Percentiles rank a stretch among this genome's conserved stretches.
phyloP scores from a whole-genome alignment of 2,888 invertebrate species.

The Plusia festucae region DNA sequence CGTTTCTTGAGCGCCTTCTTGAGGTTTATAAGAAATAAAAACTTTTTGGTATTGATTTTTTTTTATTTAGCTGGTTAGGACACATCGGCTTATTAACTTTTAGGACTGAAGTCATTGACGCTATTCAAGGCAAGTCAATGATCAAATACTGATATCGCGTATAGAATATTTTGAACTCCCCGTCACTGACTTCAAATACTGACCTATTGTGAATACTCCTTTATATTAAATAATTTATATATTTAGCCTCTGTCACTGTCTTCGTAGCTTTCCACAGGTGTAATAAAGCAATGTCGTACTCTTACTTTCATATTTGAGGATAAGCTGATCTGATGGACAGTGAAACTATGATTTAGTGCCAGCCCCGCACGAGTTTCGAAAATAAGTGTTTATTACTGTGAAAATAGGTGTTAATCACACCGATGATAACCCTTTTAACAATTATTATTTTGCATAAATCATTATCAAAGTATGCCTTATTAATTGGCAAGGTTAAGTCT shows the following conservation, averaged over 20 bases:
- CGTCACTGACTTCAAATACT: not conserved
- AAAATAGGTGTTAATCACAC: no score
- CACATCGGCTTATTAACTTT: no score
- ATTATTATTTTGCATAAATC: conserved; percentile 43
- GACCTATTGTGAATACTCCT: not conserved
- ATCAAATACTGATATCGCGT: no score
- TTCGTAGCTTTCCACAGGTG: conserved; percentile 30
- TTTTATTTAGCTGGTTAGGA: no score
- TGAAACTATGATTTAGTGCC: conserved; percentile 60
- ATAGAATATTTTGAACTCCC: no score
- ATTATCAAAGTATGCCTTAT: conserved; percentile 37
- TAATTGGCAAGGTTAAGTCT: conserved; percentile 30
- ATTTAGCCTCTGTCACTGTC: not conserved
- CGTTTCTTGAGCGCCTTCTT: no score
- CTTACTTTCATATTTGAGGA: conserved; percentile 56
- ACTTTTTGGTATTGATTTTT: no score
- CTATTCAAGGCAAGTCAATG: no score
- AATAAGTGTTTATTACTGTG: conserved; percentile 65
- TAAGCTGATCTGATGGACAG: conserved; percentile 51
- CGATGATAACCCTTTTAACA: conserved; percentile 41
- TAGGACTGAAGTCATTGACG: no score
- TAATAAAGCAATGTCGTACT: conserved; percentile 43
- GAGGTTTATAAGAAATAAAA: no score
- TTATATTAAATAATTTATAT: not conserved
- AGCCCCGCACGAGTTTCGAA: conserved; percentile 46